Evolutionary conservation across 64 coral and sea anemone genomes (phyloP).

Genomic region (Actinia equina): DNA sequence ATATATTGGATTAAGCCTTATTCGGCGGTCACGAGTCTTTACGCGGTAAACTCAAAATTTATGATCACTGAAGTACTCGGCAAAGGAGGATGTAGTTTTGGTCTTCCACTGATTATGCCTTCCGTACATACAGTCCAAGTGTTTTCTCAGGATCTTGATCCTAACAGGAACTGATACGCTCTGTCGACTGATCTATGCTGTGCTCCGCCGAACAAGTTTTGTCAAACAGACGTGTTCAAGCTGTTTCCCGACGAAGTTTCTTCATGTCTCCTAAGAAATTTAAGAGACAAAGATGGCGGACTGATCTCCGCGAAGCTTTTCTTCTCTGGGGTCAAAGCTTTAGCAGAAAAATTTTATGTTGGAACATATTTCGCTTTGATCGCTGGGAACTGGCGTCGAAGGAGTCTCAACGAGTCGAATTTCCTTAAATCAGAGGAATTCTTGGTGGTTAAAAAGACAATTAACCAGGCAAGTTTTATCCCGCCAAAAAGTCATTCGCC

Average conservation of each 20-base stretch:
- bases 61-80: neutral
- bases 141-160: conserved; percentile 7
- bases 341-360: neutral
- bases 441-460: neutral
- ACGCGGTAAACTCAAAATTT: neutral
- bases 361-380: conserved; percentile 1
- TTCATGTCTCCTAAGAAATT: neutral
- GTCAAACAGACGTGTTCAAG: neutral
- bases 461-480: neutral
- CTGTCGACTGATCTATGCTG: neutral
- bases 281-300: conserved; percentile 8
- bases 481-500: neutral
- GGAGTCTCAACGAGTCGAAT: neutral
- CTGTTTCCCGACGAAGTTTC: neutral
- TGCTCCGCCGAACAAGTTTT: conserved; percentile 4
- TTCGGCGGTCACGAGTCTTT: neutral
- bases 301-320: conserved; percentile 6
- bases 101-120: neutral
- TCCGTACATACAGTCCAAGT: neutral
- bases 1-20: conserved; percentile 2
- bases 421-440: conserved; percentile 14
- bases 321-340: neutral
- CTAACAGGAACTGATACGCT: neutral
- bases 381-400: neutral
- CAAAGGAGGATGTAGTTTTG: neutral